A percentile compares a stretch with the other conserved stretches of the same genome.
Evolutionary conservation across 2,113 vertebrate species (phyloP).

Genomic region (Pelmatolapia mariae): DNA sequence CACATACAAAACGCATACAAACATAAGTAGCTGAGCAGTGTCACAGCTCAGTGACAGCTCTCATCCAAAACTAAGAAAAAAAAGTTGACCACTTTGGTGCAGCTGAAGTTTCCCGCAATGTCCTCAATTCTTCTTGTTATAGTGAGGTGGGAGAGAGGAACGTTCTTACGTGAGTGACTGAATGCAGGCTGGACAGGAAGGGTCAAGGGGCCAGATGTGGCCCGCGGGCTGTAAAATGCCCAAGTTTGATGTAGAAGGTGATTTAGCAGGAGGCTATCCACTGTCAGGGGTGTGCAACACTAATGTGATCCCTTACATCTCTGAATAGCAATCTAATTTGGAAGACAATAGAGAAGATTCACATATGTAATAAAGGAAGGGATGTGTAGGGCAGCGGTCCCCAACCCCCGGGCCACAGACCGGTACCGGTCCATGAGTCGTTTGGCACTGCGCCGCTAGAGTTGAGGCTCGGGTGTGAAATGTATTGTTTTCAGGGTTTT

Average conservation of each 20-base stretch:
- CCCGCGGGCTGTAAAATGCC: background rate
- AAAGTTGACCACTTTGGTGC: background rate
- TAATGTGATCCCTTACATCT: background rate
- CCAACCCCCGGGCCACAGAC: rapidly evolving
- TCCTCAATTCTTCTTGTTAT: background rate
- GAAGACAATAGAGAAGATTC: background rate
- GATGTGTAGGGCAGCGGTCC: rapidly evolving
- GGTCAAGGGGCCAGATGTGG: background rate
- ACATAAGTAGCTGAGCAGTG: background rate
- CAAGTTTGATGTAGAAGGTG: background rate
- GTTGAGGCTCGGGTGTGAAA: background rate
- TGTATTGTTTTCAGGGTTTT: background rate
- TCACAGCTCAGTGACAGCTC: background rate
- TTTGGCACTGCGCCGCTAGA: background rate
- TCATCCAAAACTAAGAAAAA: background rate
- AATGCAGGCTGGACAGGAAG: background rate
- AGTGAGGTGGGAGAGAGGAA: background rate
- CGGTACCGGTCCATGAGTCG: rapidly evolving
- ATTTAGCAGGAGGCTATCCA: background rate
- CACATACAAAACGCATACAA: background rate
- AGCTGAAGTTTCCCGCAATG: background rate
- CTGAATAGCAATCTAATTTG: background rate
- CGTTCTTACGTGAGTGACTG: background rate
- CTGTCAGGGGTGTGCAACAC: background rate
- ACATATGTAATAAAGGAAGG: background rate